Evolutionary conservation across 2,113 vertebrate genomes (phyloP).

Genomic region (Sapajus apella): DNA sequence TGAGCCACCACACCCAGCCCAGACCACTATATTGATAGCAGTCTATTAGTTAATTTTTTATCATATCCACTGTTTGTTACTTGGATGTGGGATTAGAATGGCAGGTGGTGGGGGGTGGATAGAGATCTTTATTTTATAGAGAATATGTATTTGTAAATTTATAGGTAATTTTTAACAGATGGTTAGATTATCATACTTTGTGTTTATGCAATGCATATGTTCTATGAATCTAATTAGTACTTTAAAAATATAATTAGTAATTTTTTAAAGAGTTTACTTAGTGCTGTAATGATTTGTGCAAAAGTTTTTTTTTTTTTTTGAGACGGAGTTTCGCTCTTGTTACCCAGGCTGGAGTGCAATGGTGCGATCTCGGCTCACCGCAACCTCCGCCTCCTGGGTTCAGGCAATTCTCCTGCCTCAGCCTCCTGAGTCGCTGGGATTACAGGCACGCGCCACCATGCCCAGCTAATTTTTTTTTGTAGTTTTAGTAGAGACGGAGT

Average conservation of each 20-base stretch:
- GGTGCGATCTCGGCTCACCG: no score
- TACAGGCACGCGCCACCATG: no score
- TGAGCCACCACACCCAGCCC: no score
- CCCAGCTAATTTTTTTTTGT: no score
- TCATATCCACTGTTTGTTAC: not conserved
- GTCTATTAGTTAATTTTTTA: not conserved
- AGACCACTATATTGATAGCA: not conserved
- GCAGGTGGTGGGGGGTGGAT: not conserved
- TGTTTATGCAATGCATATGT: not conserved
- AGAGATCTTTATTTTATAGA: not conserved
- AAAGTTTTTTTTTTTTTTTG: not conserved
- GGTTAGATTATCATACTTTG: not conserved
- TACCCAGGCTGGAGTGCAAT: no score
- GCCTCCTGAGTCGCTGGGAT: no score
- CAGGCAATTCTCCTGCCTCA: no score
- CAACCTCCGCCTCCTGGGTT: no score
- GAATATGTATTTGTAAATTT: not conserved
- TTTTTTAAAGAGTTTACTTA: slow-evolving; percentile 18
- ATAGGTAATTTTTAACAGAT: not conserved
- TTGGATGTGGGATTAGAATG: not conserved
- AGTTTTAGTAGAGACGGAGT: no score
- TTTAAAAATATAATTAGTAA: not conserved
- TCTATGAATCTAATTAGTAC: not conserved
- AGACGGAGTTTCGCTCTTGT: no score
- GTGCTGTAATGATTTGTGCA: not conserved